Base-by-base conservation (phyloP, 2,113 vertebrate genomes). In the Psophia crepitans region DNA sequence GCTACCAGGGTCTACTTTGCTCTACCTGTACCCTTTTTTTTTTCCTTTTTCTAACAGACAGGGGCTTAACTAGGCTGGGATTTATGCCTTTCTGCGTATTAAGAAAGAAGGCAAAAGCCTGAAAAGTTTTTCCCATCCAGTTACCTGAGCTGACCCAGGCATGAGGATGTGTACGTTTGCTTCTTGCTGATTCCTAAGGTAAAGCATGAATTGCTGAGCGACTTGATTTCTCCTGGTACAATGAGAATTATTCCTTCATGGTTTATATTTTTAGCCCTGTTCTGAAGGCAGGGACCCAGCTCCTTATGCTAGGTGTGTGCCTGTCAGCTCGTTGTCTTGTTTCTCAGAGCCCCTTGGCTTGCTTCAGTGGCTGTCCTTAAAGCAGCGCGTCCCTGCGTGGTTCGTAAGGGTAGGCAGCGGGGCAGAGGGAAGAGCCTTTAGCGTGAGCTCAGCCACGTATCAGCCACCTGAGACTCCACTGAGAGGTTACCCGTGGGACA, bases 341-440 rank as follows among this genome's bases (percentile, higher is more conserved):
- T 4, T 11, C 21, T 12, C 4, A 3, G 53, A 14, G 12, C 32
- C 44, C n/a, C 17, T 84, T 7, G 20, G 33, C 18, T 90, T 5
- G 13, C 8, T 56, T 51, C n/a, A 23, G 53, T 6, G 35, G 5
- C 37, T 54, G 23, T 19, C 43, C 65, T 56, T 61, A 21, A 28
- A 39, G 28, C 13, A 53, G 8, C 56, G 3, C 35, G 6, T 46
- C 32, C 44, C 4, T 0, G 0, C 0, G 0, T 2, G n/a, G 9
- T 58, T 58, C 15, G 8, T 26, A 2, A 12, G 41, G 14, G 22
- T 3, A 37, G 33, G 46, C 10, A 13, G 54, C 3, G 5, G 35
- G 33, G 14, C 1, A 14, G n/a, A n/a, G n/a, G n/a, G n/a, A 58
- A 77, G 66, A 51, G 22, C n/a, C 23, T 49, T 32, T 9, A 18